phyloP scores from a whole-genome alignment of 2,113 vertebrate genomes.

The Anolis carolinensis region DNA sequence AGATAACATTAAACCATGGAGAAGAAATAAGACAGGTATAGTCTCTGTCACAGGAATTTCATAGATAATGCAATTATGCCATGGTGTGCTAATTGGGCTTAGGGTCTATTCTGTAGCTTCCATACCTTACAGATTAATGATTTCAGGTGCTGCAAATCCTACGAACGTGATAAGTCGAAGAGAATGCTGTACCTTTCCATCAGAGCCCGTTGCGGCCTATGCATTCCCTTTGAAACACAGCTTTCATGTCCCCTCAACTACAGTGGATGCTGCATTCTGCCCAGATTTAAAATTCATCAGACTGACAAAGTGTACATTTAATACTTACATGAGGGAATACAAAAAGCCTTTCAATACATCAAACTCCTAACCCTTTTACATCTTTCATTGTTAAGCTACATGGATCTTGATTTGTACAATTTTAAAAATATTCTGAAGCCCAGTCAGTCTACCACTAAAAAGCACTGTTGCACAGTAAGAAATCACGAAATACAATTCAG shows the following conservation, averaged over 20 bases:
- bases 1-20: background rate
- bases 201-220: constrained; percentile 48
- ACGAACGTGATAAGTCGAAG: constrained; percentile 28
- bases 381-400: constrained; percentile 87
- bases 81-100: background rate
- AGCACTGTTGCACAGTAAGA: constrained; percentile 86
- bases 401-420: constrained; percentile 87
- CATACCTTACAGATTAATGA: background rate
- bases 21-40: background rate
- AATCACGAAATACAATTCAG: constrained; percentile 87
- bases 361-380: constrained; percentile 85
- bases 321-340: constrained; percentile 82
- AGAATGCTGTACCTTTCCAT: constrained; percentile 46
- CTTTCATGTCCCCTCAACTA: constrained; percentile 64
- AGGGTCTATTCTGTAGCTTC: background rate
- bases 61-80: background rate
- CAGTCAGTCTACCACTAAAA: constrained; percentile 86
- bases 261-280: constrained; percentile 63
- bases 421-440: constrained; percentile 85
- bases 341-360: constrained; percentile 83
- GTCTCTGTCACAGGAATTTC: background rate
- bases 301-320: constrained; percentile 84
- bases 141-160: background rate
- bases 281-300: constrained; percentile 82
- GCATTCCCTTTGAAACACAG: constrained; percentile 53